Conservation (phyloP, 2,888 invertebrate species). For the Glaucopsyche alexis region DNA sequence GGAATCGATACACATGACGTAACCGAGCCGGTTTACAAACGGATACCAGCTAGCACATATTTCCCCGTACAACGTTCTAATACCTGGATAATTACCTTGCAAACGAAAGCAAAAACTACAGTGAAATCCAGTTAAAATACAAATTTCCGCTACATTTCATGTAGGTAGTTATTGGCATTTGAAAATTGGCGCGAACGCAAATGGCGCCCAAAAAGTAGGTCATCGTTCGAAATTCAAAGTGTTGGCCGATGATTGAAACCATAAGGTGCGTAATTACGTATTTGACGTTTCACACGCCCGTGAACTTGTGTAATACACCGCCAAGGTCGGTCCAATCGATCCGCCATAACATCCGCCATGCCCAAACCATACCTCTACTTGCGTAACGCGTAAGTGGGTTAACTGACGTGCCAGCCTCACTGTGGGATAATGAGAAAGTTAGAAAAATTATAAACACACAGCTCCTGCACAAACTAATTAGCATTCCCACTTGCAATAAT, state of each 20-base stretch:
- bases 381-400: conserved; percentile 57
- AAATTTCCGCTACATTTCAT: neutral
- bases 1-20: conserved; percentile 42
- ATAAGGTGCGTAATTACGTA: conserved; percentile 20
- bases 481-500: conserved; percentile 44
- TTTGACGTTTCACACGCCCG: conserved; percentile 53
- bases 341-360: conserved; percentile 52
- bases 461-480: conserved; percentile 51
- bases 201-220: conserved; percentile 13
- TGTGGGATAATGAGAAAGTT: conserved; percentile 50
- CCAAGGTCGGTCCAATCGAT: conserved; percentile 73
- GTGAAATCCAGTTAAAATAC: neutral
- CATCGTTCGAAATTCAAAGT: conserved; percentile 19
- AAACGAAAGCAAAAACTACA: conserved; percentile 2
- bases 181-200: conserved; percentile 9
- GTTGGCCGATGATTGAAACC: conserved; percentile 17
- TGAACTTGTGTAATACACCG: conserved; percentile 73
- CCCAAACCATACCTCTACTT: conserved; percentile 48
- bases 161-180: conserved; percentile 13
- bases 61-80: neutral
- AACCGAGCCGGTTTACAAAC: conserved; percentile 43
- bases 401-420: conserved; percentile 55
- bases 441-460: conserved; percentile 48
- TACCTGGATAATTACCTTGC: neutral
- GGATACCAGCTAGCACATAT: conserved; percentile 8